phyloP scores from a whole-genome alignment of 1,140 invertebrate species.

The Phenacoccus solenopsis region DNA sequence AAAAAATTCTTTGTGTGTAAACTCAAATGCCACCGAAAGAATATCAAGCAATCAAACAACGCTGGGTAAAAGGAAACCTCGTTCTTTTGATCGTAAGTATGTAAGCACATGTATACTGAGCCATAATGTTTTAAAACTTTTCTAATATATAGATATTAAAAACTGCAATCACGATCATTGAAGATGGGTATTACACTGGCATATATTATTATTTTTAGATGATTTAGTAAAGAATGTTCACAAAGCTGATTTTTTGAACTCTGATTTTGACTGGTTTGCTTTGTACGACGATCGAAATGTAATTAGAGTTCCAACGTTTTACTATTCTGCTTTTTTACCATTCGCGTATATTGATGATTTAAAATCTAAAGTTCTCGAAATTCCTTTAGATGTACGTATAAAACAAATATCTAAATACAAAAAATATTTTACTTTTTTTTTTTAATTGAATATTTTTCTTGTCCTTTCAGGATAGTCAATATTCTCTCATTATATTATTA shows the following conservation, averaged over 20 bases:
- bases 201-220: no score
- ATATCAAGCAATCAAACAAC: neutral
- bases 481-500: slow-evolving; percentile 38
- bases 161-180: no score
- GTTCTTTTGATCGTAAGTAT: neutral
- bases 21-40: no score
- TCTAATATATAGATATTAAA: no score
- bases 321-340: slow-evolving; percentile 57
- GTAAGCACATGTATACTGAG: no score
- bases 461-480: slow-evolving; percentile 38
- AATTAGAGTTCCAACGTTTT: slow-evolving; percentile 36
- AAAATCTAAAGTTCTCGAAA: slow-evolving; percentile 52
- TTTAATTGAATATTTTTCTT: slow-evolving; percentile 4
- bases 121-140: no score
- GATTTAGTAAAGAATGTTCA: no score
- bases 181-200: no score
- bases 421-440: neutral
- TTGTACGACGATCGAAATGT: neutral
- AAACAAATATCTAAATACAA: neutral
- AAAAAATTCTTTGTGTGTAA: no score
- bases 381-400: slow-evolving; percentile 52
- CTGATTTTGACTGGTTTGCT: neutral
- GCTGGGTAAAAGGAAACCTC: neutral
- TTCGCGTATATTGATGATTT: slow-evolving; percentile 58
- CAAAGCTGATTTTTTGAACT: no score